Evolutionary conservation across 2,888 invertebrate species (phyloP), one percentile per base, ranked within the genome.

Genomic region (Aquatica leii): DNA sequence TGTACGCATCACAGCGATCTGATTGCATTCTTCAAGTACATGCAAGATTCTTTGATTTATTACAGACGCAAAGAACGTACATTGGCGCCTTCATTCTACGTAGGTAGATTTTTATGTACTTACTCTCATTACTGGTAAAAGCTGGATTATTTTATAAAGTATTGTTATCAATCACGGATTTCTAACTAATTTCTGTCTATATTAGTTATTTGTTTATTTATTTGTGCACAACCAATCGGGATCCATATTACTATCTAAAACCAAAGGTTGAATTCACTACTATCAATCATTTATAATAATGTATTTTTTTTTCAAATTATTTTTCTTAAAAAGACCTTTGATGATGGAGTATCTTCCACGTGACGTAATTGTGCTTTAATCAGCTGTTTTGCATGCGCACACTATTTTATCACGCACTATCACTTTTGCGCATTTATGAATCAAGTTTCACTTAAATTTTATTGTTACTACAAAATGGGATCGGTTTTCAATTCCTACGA

Each of bases 11-110:
- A 46, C 46, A 60, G 67, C 62, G 68, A 71, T 71, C 71, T 68
- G 69, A 69, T 70, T 69, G 71, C 71, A 69, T 70, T 71, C 70
- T 68, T 71, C 69, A 62, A 69, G 69, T 69, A 70, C 69, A 68
- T 62, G 68, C 68, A 62, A 69, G 71, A 70, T 71, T 69, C 71
- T 67, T 61, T 61, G 58, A 69, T 69, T 68, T 65, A 68, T 68
- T 63, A 65, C 68, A 62, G 68, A 66, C 67, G 66, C 67, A 69
- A 71, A 67, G 67, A 71, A 61, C 62, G 48, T 67, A 58, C 62
- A 66, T 69, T 70, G 69, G 69, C 69, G 69, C 67, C 69, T 71
- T 54, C 64, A 61, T 58, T 65, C 65, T 61, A 48, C 24, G 48
- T 60, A 59, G 55, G 63, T 49, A 59, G 21, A 24, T 21, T 43